These are phyloP conservation scores for Drosophila mauritiana DNA, from an alignment of 1,140 invertebrate species.

Conservation along the genomic window DNA sequence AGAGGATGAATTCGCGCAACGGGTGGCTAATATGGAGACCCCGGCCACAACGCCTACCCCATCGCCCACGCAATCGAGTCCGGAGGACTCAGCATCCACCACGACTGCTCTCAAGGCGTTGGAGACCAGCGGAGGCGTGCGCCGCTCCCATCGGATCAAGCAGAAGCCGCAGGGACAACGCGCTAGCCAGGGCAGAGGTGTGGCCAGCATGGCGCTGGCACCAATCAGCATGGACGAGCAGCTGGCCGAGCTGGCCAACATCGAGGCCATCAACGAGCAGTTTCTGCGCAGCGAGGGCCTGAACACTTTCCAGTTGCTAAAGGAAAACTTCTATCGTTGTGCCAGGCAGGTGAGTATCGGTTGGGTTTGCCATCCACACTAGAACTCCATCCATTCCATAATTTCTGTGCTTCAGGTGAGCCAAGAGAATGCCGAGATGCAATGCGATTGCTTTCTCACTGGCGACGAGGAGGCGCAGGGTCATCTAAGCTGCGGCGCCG, in stretches of 20 bases:
- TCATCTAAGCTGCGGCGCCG: conserved; percentile 95
- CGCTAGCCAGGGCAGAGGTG: conserved; percentile 54
- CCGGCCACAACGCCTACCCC: conserved; percentile 45
- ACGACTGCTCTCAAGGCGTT: not conserved
- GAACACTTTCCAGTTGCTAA: conserved; percentile 91
- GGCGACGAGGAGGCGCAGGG: conserved; percentile 94
- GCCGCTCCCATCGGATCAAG: conserved; percentile 80
- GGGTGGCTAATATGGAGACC: conserved; percentile 58
- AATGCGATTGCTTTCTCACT: conserved; percentile 96
- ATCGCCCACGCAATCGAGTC: conserved; percentile 43
- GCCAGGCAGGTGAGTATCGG: conserved; percentile 88
- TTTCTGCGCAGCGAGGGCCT: conserved; percentile 86
- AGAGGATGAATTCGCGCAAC: conserved; percentile 48
- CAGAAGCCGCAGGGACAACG: conserved; percentile 65
- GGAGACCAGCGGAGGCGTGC: conserved; percentile 27
- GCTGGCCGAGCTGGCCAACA: conserved; percentile 62
- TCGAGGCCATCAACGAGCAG: conserved; percentile 71
- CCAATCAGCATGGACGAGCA: conserved; percentile 67
- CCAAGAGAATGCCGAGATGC: conserved; percentile 96
- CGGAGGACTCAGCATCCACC: conserved; percentile 17
- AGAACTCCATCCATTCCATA: too few species aligned
- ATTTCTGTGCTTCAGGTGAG: conserved; percentile 85
- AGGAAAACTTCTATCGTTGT: conserved; percentile 94
- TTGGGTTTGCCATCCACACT: not conserved
- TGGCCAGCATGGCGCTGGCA: conserved; percentile 41